phyloP scores from a whole-genome alignment of 2,113 vertebrate genomes.

The Phasianus colchicus region DNA sequence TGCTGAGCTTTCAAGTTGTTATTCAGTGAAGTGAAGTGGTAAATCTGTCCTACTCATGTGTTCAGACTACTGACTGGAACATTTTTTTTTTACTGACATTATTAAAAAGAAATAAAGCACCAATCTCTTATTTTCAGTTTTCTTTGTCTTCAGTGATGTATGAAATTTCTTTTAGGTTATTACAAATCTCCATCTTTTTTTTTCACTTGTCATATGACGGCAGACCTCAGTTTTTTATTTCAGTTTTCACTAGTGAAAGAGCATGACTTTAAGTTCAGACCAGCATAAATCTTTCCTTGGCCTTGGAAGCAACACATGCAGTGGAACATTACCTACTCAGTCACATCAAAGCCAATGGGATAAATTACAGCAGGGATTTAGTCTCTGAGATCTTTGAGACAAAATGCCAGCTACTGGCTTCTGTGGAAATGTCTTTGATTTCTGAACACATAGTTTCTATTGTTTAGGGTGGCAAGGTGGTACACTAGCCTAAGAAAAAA shows the following conservation, averaged over 20 bases:
- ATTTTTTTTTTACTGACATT: conserved; percentile 58
- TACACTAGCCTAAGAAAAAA: neutral
- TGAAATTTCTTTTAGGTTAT: conserved; percentile 72
- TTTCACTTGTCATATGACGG: neutral
- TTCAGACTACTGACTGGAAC: conserved; percentile 60
- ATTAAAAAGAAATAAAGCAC: conserved; percentile 64
- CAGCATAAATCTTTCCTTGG: neutral
- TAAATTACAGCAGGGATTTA: neutral
- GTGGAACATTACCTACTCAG: neutral
- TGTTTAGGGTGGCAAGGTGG: neutral
- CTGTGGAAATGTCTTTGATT: neutral
- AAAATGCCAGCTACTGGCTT: neutral
- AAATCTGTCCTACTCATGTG: conserved; percentile 66
- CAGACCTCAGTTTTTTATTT: neutral
- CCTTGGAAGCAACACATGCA: neutral
- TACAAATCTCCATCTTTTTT: conserved; percentile 59
- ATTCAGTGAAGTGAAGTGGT: conserved; percentile 74
- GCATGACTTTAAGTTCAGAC: neutral
- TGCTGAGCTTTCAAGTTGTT: conserved; percentile 62
- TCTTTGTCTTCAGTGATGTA: conserved; percentile 69
- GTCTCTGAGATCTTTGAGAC: neutral
- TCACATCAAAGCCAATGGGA: neutral
- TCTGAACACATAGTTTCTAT: neutral
- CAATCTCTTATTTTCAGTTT: conserved; percentile 61
- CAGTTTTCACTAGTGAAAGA: conserved; percentile 17